phyloP scores from a whole-genome alignment of 2,888 invertebrate genomes.

The Ephialtes manifestator region DNA sequence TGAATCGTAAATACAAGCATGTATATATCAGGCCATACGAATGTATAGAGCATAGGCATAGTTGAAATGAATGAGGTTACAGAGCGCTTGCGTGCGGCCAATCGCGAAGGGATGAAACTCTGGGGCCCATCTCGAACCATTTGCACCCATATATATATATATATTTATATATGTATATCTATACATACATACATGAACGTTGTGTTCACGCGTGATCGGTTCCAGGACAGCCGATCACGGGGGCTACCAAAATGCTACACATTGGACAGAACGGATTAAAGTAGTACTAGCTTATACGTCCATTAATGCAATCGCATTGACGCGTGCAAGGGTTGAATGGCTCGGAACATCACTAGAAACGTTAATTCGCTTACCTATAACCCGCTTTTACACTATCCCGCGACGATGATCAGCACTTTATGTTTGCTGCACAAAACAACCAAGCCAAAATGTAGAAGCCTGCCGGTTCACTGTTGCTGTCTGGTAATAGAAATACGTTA shows the following conservation, averaged over 20 bases:
- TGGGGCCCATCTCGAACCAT: slow-evolving; percentile 54
- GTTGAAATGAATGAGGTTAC: slow-evolving; percentile 61
- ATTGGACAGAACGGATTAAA: slow-evolving; percentile 58
- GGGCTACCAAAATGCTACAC: slow-evolving; percentile 29
- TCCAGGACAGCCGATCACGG: slow-evolving; percentile 37
- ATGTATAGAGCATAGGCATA: slow-evolving; percentile 9
- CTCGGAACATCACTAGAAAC: slow-evolving; percentile 19
- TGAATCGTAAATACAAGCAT: slow-evolving; percentile 15
- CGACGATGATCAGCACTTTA: slow-evolving; percentile 1
- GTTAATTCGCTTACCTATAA: slow-evolving; percentile 17
- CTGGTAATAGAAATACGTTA: background rate
- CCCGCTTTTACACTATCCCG: background rate
- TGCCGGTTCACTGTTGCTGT: background rate
- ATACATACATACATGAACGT: slow-evolving; percentile 11
- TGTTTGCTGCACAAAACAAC: background rate
- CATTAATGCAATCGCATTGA: slow-evolving; percentile 54
- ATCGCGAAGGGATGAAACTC: slow-evolving; percentile 42
- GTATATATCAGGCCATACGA: slow-evolving; percentile 15
- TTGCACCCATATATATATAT: slow-evolving; percentile 24
- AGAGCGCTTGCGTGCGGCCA: slow-evolving; percentile 29
- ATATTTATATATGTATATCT: background rate
- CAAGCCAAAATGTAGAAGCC: background rate
- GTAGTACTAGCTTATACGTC: slow-evolving; percentile 52
- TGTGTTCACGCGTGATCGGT: slow-evolving; percentile 58
- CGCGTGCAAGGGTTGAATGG: background rate